Evolutionary conservation across 2,113 vertebrate species (phyloP), one percentile per base, ranked within the genome.

Genomic region (Cyprinodon brontotheroides): DNA sequence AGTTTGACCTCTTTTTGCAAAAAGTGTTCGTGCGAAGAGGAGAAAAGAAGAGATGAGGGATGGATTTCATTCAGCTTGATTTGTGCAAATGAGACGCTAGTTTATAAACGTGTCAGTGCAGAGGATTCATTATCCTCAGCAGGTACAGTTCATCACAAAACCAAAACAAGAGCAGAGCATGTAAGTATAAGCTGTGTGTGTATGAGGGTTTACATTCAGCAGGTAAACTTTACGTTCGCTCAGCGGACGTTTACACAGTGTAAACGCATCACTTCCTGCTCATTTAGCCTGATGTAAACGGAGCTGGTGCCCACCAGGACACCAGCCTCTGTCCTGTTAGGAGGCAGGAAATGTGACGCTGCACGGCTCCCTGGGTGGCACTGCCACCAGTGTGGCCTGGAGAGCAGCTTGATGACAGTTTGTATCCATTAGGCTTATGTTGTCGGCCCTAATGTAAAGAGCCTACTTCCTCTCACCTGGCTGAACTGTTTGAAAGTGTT

Each of bases 211-310:
- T 92, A 91, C 84, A 85, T 82, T 75, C 65, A 85, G 81, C 91
- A 93, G 92, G 92, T 94, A 91, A 92, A 94, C 91, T 83, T 79
- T 63, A 62, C 67, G 79, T 67, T 64, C 0, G 62, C 65, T 82
- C 68, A 20, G 68, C 14, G 0, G 60, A 83, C 77, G 92, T 94
- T 93, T 94, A 95, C 83, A 88, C 82, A 88, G 82, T 62, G 63
- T 92, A 94, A 94, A 93, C 90, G 82, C 80, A 88, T 78, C 85
- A 81, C 91, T 94, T 93, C 93, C 91, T 87, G 61, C 77, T 86
- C 85, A 41, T 87, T 78, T 67, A 72, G 72, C 60, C 1, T 61
- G 81, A 87, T 86, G 84, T 94, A 92, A 94, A 93, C 91, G 0
- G 68, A 86, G 14, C 50, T 20, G 41, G 15, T 79, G 72, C 66